A percentile compares a stretch with the other conserved stretches of the same genome.
Evolutionary conservation across 2,797 vertebrate genomes (phyloP).

Genomic region (Tauraco hartlaubi): DNA sequence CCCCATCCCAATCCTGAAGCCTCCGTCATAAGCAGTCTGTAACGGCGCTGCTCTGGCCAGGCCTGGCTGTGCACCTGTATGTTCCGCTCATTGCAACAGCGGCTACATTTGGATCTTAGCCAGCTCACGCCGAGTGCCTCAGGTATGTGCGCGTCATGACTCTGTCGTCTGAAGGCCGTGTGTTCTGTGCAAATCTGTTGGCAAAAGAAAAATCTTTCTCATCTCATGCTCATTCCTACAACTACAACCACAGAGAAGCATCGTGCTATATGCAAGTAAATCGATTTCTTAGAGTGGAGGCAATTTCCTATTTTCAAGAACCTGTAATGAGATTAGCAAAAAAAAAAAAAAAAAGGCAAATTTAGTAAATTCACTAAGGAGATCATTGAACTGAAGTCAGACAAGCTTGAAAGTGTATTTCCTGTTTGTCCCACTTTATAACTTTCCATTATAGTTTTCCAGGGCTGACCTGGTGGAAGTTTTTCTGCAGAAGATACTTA

Average conservation of each 20-base stretch:
- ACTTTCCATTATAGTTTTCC: conserved; percentile 29
- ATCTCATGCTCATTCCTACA: not conserved
- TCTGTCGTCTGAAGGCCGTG: not conserved
- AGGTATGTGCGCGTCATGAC: not conserved
- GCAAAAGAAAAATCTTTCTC: not conserved
- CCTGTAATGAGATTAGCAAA: conserved; percentile 50
- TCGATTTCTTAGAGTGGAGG: conserved; percentile 42
- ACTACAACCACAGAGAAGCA: not conserved
- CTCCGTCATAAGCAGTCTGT: not conserved
- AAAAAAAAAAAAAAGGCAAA: not conserved
- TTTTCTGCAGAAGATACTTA: not conserved
- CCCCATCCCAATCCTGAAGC: not conserved
- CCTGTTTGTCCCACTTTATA: not conserved
- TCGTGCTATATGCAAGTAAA: conserved; percentile 4
- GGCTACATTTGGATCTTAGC: not conserved
- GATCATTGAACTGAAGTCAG: conserved; percentile 53
- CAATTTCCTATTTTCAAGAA: conserved; percentile 74
- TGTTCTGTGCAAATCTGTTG: not conserved
- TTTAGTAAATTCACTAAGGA: conserved; percentile 51
- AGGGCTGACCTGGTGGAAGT: not conserved
- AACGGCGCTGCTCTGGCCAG: not conserved
- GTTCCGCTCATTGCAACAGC: not conserved
- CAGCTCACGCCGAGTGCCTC: not conserved
- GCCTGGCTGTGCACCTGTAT: rapidly evolving
- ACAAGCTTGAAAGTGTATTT: conserved; percentile 47